phyloP scores from a whole-genome alignment of 2,888 invertebrate genomes.

The Marasmarcha lunaedactyla region DNA sequence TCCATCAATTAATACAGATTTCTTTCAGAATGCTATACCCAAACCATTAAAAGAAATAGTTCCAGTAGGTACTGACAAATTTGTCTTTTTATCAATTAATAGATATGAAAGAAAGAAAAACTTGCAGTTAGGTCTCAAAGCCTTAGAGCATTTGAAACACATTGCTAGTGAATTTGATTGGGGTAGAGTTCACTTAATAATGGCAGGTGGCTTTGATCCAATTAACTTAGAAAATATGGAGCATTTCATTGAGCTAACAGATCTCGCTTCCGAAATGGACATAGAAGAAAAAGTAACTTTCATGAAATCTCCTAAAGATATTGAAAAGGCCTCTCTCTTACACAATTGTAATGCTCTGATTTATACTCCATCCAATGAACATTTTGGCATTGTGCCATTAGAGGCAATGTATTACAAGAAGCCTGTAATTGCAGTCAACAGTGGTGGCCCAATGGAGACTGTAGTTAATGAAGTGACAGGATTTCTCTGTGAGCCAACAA shows the following conservation, averaged over 20 bases:
- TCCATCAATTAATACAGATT: slow-evolving; percentile 90
- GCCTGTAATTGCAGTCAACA: slow-evolving; percentile 95
- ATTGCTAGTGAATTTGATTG: slow-evolving; percentile 68
- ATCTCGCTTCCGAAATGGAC: slow-evolving; percentile 73
- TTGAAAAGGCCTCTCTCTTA: slow-evolving; percentile 86
- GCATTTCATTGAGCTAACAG: slow-evolving; percentile 81
- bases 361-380: slow-evolving; percentile 97
- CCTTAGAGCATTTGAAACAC: slow-evolving; percentile 77
- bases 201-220: slow-evolving; percentile 97
- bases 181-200: slow-evolving; percentile 81
- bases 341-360: slow-evolving; percentile 81
- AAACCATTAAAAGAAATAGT: slow-evolving; percentile 62
- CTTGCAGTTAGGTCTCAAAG: slow-evolving; percentile 84
- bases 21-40: slow-evolving; percentile 69
- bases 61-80: slow-evolving; percentile 65
- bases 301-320: slow-evolving; percentile 88
- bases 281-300: slow-evolving; percentile 82
- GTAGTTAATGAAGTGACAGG: slow-evolving; percentile 84
- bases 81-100: slow-evolving; percentile 93
- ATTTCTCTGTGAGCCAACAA: slow-evolving; percentile 78
- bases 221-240: slow-evolving; percentile 89
- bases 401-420: slow-evolving; percentile 96
- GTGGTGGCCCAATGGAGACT: slow-evolving; percentile 97
- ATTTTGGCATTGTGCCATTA: slow-evolving; percentile 98
- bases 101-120: slow-evolving; percentile 98